Evolutionary conservation across 2,113 vertebrate genomes (phyloP).

Genomic region (Phylloscopus trochiloides): DNA sequence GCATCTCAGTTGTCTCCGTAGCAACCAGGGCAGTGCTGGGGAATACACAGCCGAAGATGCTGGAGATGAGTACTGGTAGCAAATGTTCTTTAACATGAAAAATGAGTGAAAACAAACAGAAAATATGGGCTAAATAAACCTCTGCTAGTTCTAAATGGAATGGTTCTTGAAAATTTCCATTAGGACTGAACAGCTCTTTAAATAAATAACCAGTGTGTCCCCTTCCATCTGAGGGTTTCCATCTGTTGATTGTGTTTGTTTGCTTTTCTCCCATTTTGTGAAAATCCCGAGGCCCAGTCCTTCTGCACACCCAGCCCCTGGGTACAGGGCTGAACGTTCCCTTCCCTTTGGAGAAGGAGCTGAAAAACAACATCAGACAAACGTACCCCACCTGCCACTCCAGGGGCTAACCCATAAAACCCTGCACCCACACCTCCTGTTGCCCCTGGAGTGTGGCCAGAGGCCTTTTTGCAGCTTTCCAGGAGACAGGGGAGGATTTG

Average conservation of each 20-base stretch:
- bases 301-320: background rate
- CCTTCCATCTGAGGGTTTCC: constrained; percentile 27
- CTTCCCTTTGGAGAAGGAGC: background rate
- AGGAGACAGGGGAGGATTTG: background rate
- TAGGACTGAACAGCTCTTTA: constrained; percentile 33
- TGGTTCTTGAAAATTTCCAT: constrained; percentile 33
- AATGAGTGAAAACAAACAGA: constrained; percentile 54
- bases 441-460: background rate
- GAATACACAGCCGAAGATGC: background rate
- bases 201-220: constrained; percentile 33
- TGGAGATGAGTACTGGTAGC: background rate
- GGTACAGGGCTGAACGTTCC: rapidly evolving
- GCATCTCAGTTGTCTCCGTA: constrained; percentile 8
- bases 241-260: constrained; percentile 27
- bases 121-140: constrained; percentile 46
- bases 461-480: background rate
- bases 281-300: background rate
- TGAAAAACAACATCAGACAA: background rate
- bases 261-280: background rate
- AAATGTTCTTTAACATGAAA: constrained; percentile 39
- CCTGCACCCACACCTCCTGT: background rate
- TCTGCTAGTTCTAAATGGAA: constrained; percentile 35
- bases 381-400: background rate
- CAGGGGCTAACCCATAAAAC: background rate
- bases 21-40: background rate